Conservation (phyloP, 2,888 invertebrate genomes). For the Temnothorax unifasciatus region DNA sequence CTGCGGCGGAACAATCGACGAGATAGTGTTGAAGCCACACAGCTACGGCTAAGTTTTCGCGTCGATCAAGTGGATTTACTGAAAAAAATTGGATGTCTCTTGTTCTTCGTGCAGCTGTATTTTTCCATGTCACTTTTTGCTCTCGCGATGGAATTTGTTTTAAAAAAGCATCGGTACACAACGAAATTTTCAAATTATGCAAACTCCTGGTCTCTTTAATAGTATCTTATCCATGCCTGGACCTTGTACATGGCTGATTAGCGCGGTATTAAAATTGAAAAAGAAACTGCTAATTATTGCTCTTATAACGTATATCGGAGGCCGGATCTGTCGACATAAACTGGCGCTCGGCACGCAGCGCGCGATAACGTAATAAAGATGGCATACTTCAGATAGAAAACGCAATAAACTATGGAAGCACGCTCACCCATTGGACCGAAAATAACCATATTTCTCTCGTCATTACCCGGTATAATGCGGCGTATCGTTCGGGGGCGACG, state of each 20-base stretch:
- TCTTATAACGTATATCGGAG: constrained; percentile 76
- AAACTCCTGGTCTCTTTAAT: neutral
- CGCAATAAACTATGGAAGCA: constrained; percentile 78
- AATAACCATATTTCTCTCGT: constrained; percentile 75
- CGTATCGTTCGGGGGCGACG: constrained; percentile 64
- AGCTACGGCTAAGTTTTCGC: neutral
- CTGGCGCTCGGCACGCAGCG: constrained; percentile 78
- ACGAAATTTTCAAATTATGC: neutral
- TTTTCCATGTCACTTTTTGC: neutral
- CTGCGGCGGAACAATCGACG: constrained; percentile 36
- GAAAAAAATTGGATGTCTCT: neutral
- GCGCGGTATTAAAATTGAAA: constrained; percentile 78
- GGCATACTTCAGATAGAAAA: constrained; percentile 80
- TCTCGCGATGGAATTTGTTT: neutral
- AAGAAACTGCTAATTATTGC: constrained; percentile 80
- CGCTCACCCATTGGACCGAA: constrained; percentile 73
- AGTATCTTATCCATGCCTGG: constrained; percentile 7
- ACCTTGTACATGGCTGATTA: constrained; percentile 67
- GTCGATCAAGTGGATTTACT: neutral
- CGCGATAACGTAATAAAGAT: constrained; percentile 82
- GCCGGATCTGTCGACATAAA: constrained; percentile 78
- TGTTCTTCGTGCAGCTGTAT: neutral
- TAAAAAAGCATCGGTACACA: neutral
- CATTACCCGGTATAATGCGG: constrained; percentile 68
- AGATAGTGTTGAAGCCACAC: neutral